Evolutionary conservation across 2,888 invertebrate species (phyloP).

Genomic region (Nysson spinosus): DNA sequence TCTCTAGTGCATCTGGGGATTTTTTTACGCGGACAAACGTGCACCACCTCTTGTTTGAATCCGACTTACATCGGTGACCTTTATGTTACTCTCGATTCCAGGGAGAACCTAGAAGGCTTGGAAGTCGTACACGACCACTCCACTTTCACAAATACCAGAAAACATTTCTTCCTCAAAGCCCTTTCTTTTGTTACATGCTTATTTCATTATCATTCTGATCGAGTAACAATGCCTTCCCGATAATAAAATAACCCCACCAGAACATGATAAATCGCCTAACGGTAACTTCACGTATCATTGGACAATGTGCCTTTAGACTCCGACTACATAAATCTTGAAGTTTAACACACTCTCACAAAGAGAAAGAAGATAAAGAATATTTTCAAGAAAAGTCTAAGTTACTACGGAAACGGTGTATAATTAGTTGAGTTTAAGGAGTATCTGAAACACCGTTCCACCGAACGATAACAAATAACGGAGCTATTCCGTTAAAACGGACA

Average conservation of each 20-base stretch:
- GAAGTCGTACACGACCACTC: slow-evolving; percentile 21
- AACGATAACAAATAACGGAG: slow-evolving; percentile 11
- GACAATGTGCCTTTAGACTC: no score
- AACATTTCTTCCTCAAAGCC: slow-evolving; percentile 19
- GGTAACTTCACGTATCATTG: no score
- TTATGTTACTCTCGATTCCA: slow-evolving; percentile 42
- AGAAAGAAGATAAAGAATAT: no score
- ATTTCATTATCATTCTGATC: no score
- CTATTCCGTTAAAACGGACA: slow-evolving; percentile 22
- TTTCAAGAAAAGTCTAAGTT: no score
- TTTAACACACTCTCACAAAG: no score
- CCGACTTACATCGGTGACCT: slow-evolving; percentile 38
- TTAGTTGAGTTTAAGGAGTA: no score
- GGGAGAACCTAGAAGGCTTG: slow-evolving; percentile 26
- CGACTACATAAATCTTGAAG: no score
- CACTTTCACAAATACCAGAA: slow-evolving; percentile 16
- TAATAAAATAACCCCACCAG: no score
- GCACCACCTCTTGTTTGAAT: slow-evolving; percentile 37
- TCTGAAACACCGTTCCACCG: slow-evolving; percentile 19
- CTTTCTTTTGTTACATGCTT: slow-evolving; percentile 9
- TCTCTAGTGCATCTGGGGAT: slow-evolving; percentile 31
- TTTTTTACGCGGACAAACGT: slow-evolving; percentile 36
- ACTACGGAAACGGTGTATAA: no score
- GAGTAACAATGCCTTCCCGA: no score
- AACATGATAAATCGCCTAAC: no score